phyloP scores from a whole-genome alignment of 2,888 invertebrate species.

The Dasypolia templi region DNA sequence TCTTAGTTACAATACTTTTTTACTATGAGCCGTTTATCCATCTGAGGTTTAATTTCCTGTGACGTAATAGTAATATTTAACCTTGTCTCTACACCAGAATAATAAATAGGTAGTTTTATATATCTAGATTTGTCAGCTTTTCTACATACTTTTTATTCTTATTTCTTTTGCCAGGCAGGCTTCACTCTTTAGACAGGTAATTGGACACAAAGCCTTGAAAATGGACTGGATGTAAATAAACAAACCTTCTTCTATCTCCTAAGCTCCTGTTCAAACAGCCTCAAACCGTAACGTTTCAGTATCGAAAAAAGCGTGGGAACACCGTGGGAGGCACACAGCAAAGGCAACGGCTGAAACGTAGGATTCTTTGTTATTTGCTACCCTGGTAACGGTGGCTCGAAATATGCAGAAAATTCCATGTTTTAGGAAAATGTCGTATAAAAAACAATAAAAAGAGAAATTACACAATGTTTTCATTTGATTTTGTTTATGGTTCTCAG shows the following conservation, averaged over 20 bases:
- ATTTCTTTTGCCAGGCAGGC: background rate
- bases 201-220: slow-evolving; percentile 16
- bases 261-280: slow-evolving; percentile 74
- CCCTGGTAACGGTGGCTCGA: slow-evolving; percentile 78
- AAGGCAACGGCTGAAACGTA: slow-evolving; percentile 23
- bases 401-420: slow-evolving; percentile 88
- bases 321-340: slow-evolving; percentile 15
- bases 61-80: background rate
- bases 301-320: slow-evolving; percentile 45
- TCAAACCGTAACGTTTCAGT: slow-evolving; percentile 73
- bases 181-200: background rate
- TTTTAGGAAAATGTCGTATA: slow-evolving; percentile 78
- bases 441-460: slow-evolving; percentile 66
- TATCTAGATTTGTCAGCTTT: background rate
- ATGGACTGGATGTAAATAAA: background rate
- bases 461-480: slow-evolving; percentile 56
- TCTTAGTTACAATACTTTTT: background rate
- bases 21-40: no score
- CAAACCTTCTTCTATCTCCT: slow-evolving; percentile 49
- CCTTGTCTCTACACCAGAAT: background rate
- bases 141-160: background rate
- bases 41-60: background rate
- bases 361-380: slow-evolving; percentile 66
- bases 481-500: slow-evolving; percentile 22
- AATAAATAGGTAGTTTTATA: no score